phyloP scores from a whole-genome alignment of 2,888 invertebrate genomes.

The Theodoxus fluviatilis region DNA sequence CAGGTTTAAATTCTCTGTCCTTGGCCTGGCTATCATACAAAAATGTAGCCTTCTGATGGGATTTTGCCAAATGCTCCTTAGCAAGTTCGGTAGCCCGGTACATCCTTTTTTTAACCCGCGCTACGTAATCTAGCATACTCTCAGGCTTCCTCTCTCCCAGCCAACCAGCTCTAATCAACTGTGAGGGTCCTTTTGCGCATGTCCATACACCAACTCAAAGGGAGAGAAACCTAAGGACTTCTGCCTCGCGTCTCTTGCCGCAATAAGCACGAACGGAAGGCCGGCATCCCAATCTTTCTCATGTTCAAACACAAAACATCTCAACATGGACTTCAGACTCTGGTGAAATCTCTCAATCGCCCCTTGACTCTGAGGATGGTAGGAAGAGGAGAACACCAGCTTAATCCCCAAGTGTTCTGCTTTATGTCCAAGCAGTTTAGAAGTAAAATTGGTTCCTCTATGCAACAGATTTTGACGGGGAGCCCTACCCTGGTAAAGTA shows the following conservation, averaged over 20 bases:
- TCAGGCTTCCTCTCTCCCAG: constrained; percentile 20
- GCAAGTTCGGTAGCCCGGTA: constrained; percentile 23
- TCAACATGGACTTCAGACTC: constrained; percentile 34
- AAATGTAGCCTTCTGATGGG: background rate
- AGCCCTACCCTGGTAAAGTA: too few relatives aligned
- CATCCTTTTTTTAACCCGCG: constrained; percentile 7
- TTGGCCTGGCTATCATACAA: background rate
- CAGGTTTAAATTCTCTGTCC: too few relatives aligned
- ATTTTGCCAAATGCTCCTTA: constrained; percentile 5
- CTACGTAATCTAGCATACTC: background rate
- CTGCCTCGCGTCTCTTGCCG: constrained; percentile 31
- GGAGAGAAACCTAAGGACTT: constrained; percentile 38
- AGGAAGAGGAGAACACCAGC: constrained; percentile 7
- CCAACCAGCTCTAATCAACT: constrained; percentile 24
- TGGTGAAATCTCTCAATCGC: constrained; percentile 32
- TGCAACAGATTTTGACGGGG: too few relatives aligned
- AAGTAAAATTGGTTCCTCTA: too few relatives aligned
- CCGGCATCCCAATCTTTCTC: constrained; percentile 37
- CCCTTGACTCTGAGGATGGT: constrained; percentile 34
- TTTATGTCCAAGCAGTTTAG: too few relatives aligned
- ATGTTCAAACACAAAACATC: constrained; percentile 29
- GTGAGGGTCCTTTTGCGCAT: constrained; percentile 25
- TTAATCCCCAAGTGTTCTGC: too few relatives aligned
- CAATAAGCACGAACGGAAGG: constrained; percentile 32
- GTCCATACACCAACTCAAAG: constrained; percentile 38